phyloP scores from a whole-genome alignment of 2,797 vertebrate species.

The Phoxinus dragarum region DNA sequence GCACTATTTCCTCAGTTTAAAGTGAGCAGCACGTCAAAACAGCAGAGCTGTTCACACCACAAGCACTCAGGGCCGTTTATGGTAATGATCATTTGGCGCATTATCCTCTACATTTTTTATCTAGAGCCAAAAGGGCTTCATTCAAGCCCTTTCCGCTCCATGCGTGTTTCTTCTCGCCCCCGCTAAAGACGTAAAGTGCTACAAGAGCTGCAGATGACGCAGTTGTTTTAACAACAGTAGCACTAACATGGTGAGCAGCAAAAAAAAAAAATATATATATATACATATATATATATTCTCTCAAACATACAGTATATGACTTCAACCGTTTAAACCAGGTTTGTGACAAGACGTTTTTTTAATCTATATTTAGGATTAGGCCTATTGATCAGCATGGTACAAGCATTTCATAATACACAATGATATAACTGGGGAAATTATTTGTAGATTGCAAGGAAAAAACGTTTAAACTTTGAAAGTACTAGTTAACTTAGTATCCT shows the following conservation, averaged over 20 bases:
- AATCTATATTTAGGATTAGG: not conserved
- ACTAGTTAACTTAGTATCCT: not conserved
- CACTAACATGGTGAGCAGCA: not conserved
- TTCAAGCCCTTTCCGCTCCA: not conserved
- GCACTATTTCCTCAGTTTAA: not conserved
- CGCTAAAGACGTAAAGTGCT: not conserved
- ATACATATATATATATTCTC: too few relatives aligned
- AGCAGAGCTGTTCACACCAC: not conserved
- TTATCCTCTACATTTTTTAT: not conserved
- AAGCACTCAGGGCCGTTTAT: not conserved
- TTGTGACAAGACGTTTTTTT: not conserved
- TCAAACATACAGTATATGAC: not conserved
- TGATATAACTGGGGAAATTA: not conserved
- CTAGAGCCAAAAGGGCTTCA: not conserved
- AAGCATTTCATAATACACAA: not conserved
- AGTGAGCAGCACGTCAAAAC: not conserved
- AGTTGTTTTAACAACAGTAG: not conserved
- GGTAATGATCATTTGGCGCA: not conserved
- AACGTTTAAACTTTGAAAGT: too few relatives aligned
- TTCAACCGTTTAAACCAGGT: not conserved
- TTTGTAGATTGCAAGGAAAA: not conserved
- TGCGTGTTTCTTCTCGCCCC: not conserved
- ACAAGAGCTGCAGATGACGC: not conserved
- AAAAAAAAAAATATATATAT: rapidly evolving
- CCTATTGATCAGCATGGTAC: not conserved